Percentiles rank a stretch among this genome's conserved stretches.
phyloP scores from a whole-genome alignment of 2,888 invertebrate species.

The Pterobdella sp. region DNA sequence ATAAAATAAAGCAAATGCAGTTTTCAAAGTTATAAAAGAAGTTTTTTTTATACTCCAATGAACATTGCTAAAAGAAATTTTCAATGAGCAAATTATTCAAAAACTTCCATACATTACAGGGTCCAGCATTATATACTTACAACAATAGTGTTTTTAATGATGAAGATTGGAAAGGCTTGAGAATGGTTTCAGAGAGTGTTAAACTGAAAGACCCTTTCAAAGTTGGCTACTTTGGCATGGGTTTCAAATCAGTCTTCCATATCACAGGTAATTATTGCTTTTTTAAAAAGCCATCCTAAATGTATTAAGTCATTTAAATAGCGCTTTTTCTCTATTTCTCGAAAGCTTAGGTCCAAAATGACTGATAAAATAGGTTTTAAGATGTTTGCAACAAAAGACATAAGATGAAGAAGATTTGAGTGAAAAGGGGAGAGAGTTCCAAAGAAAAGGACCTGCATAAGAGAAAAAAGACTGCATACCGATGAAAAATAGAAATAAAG shows the following conservation, averaged over 20 bases:
- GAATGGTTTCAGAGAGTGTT: slow-evolving; percentile 43
- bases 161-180: slow-evolving; percentile 44
- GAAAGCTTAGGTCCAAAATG: no score
- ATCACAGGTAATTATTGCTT: slow-evolving; percentile 43
- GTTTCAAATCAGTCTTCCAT: slow-evolving; percentile 49
- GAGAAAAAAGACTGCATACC: no score
- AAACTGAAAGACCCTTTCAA: slow-evolving; percentile 46
- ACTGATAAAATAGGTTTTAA: no score
- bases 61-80: background rate
- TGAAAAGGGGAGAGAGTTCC: no score
- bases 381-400: no score
- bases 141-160: slow-evolving; percentile 45
- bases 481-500: no score
- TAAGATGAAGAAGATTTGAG: no score
- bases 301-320: no score
- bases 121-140: slow-evolving; percentile 45
- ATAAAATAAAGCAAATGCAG: no score
- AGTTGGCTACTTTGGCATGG: slow-evolving; percentile 48
- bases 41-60: background rate
- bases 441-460: no score
- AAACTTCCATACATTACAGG: slow-evolving; percentile 37
- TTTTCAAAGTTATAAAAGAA: no score
- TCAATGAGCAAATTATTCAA: background rate
- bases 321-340: no score
- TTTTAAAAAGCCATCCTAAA: background rate